Conservation (phyloP, 2,113 vertebrate genomes). For the Megalops atlanticus region DNA sequence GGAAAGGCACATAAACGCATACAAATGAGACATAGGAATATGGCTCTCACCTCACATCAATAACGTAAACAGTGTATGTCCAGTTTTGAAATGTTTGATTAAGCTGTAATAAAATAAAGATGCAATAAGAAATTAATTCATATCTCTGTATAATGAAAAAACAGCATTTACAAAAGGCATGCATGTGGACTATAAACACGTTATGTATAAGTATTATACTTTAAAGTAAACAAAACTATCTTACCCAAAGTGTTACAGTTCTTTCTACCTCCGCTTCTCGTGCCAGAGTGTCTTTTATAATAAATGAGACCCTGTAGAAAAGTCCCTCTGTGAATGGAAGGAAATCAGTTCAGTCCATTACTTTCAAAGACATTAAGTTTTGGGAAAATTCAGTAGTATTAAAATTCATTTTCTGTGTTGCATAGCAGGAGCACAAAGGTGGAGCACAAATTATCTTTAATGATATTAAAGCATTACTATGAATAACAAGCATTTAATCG, state of each 20-base stretch:
- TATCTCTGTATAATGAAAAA: slow-evolving; percentile 15
- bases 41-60: slow-evolving; percentile 82
- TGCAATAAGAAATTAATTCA: not conserved
- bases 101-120: slow-evolving; percentile 74
- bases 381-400: not conserved
- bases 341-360: not conserved
- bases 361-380: not conserved
- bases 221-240: slow-evolving; percentile 25
- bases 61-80: slow-evolving; percentile 78
- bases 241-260: slow-evolving; percentile 80
- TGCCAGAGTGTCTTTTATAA: slow-evolving; percentile 59
- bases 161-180: not conserved
- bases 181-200: not conserved
- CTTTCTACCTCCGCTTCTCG: slow-evolving; percentile 60
- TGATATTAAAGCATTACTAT: no score
- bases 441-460: no score
- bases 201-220: not conserved
- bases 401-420: slow-evolving; percentile 32
- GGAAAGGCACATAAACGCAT: not conserved
- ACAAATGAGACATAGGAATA: not conserved
- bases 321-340: slow-evolving; percentile 75
- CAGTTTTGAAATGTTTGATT: slow-evolving; percentile 85
- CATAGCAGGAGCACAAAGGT: slow-evolving; percentile 58
- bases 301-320: slow-evolving; percentile 80
- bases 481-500: no score